Evolutionary conservation across 2,113 vertebrate genomes (phyloP), one percentile per base, ranked within the genome.

Genomic region (Glaucomys volans): DNA sequence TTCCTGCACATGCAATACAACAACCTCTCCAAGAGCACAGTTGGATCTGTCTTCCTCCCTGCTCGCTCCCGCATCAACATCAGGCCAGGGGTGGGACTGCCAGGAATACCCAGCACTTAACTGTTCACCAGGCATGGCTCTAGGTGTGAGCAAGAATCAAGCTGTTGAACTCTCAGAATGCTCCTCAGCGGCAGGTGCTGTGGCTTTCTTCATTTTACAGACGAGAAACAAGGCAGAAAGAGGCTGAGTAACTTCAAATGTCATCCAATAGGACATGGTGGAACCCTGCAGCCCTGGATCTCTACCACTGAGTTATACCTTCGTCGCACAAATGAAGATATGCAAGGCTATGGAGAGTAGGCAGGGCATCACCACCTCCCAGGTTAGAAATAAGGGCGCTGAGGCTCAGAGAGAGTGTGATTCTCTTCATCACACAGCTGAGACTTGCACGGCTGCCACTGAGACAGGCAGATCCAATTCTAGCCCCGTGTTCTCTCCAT

Each of bases 181-280:
- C 1, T 16, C 37, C 37, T 42, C 52, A n/a, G 12, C 35, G 26
- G 64, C 7, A 26, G 35, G 16, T 64, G 44, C n/a, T 30, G 28
- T 24, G 0, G 12, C 26, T 50, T 13, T 37, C 50, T 35, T 37
- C 40, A 9, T 44, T 79, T 30, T 57, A 44, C 71, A 80, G 40
- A 52, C 18, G 20, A 62, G 35, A 35, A 64, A 35, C 8, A 76
- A 80, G 37, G 64, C 64, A 47, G 76, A 59, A 16, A 47, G 32
- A 47, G 50, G 59, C 3, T 18, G 24, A 74, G 9, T 30, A 9
- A 28, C 9, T 42, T 52, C 8, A 4, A n/a, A 10, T 14, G 9
- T 8, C 50, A 9, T 28, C 26, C 14, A 67, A 0, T 2, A 22
- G 24, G n/a, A 62, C 1, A 0, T 8, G 6, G 22, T 69, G 32